These are phyloP conservation scores for Temnothorax longispinosus DNA, from an alignment of 1,140 invertebrate genomes.

Conservation along the genomic window DNA sequence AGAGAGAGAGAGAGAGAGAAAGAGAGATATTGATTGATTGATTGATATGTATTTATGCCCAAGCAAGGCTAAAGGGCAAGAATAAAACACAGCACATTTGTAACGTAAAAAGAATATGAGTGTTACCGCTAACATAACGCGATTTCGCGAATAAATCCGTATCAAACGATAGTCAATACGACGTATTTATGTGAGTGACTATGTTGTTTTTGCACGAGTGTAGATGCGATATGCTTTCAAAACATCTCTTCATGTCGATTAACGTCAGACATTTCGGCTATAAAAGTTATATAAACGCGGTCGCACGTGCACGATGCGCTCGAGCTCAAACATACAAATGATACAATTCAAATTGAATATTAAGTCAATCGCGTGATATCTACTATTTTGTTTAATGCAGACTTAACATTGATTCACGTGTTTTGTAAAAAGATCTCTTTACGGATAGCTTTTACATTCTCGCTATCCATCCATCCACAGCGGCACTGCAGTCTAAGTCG, in stretches of 20 bases:
- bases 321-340: no score
- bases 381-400: background rate
- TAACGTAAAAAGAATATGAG: no score
- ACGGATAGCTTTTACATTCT: no score
- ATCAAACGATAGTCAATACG: slow-evolving; percentile 48
- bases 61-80: no score
- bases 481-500: no score
- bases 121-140: no score
- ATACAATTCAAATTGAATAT: background rate
- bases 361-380: background rate
- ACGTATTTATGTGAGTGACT: slow-evolving; percentile 53
- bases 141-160: slow-evolving; percentile 60
- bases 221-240: slow-evolving; percentile 37
- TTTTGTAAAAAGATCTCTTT: background rate
- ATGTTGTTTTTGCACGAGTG: slow-evolving; percentile 22
- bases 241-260: slow-evolving; percentile 17
- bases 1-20: no score
- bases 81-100: no score
- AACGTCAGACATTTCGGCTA: background rate
- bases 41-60: no score
- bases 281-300: background rate
- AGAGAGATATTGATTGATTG: no score
- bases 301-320: background rate
- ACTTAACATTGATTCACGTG: background rate
- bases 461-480: no score